These are phyloP conservation scores for Oreochromis niloticus DNA, from an alignment of 2,113 vertebrate species.

Conservation along the genomic window DNA sequence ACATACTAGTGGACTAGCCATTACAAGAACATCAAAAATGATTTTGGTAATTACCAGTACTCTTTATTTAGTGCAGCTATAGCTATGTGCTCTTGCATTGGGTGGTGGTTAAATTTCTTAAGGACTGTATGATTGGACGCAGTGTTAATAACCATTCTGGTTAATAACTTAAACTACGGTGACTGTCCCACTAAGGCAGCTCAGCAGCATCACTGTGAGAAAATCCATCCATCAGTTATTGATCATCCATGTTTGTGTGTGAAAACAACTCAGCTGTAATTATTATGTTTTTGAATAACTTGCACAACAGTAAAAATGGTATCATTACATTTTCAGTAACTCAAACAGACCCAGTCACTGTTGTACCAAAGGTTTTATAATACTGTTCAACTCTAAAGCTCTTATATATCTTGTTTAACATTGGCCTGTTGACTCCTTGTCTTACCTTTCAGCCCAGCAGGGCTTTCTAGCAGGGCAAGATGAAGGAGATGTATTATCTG, in stretches of 20 bases:
- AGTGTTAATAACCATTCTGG: neutral
- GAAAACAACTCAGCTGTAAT: neutral
- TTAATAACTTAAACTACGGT: neutral
- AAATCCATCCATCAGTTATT: neutral
- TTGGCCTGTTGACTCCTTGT: neutral
- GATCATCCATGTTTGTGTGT: neutral
- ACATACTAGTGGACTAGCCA: neutral
- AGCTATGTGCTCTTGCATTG: neutral
- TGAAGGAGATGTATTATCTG: conserved; percentile 63
- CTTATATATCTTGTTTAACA: neutral
- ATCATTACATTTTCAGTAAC: neutral
- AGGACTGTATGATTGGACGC: neutral
- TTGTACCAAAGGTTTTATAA: neutral
- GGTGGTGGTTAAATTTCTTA: neutral
- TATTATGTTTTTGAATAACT: neutral
- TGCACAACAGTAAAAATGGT: neutral
- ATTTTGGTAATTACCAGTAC: neutral
- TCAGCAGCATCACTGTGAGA: neutral
- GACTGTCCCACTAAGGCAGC: neutral
- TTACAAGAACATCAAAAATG: neutral
- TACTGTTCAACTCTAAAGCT: neutral
- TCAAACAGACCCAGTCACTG: neutral
- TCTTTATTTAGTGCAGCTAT: neutral
- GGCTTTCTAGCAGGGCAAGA: conserved; percentile 67
- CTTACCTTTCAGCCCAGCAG: conserved; percentile 77